Base-by-base conservation (phyloP, 2,888 invertebrate species). In the Calliopum simillimum region DNA sequence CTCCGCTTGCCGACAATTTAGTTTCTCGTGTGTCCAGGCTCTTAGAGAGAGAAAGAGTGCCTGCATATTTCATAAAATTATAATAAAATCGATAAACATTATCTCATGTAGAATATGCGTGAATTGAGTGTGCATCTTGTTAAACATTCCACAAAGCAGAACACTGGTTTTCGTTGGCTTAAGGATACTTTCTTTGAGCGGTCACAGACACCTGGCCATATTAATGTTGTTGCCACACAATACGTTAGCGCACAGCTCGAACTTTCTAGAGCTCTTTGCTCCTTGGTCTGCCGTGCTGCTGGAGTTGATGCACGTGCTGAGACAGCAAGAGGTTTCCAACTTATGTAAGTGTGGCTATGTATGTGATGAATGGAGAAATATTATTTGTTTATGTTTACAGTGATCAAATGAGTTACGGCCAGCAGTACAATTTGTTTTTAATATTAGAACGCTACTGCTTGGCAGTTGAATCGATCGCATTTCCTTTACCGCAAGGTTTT, bases 401-500 rank as follows among this genome's bases (percentile, higher is more conserved):
- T 74, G 94, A 94, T 83, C 92, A 93, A 79, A 88, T 95, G 85
- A 89, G 91, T 33, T 90, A 90, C 70, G 89, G 89, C 4, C 91
- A 93, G 81, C 90, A 92, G 71, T 89, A 89, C 82, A 88, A 93
- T 23, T 85, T 96, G 62, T 95, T 95, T 83, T 90, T 92, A 74
- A 88, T 93, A 41, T 86, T 96, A 75, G 96, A 96, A 85, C 90
- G 95, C 78, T 96, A 94, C 86, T 91, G 92, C 78, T 88, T 93
- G 77, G 93, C 95, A 1, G 89, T 92, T 19, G 94, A 94, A 80
- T 91, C 91, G 4, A 89, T 94, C 74, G 94, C 94, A 43, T 96
- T 93, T 84, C 94, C 94, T 0, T 86, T 95, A 75, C 95, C 96
- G 13, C 93, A 94, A 80, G 96, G 96, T 14, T 96, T 96, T 84